Percentiles rank a stretch among this genome's conserved stretches.
Conservation (phyloP, 2,113 vertebrate species). For the Hippocampus comes region DNA sequence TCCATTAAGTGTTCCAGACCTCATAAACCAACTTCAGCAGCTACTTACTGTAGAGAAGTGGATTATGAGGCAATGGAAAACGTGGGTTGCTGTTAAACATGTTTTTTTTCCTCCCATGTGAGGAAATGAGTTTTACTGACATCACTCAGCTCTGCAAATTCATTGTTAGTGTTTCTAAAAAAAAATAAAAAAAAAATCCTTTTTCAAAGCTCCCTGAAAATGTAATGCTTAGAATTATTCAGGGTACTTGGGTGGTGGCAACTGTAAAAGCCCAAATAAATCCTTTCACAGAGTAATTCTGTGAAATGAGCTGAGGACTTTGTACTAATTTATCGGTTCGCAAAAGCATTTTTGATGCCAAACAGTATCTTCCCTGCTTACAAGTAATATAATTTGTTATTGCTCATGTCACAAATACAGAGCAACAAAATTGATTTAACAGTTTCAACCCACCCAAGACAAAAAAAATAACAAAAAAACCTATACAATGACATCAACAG, state of each 20-base stretch:
- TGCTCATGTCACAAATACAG: too few species aligned
- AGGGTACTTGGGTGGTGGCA: slow-evolving; percentile 56
- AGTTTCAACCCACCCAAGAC: too few species aligned
- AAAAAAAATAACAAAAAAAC: too few species aligned
- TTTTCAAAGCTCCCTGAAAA: slow-evolving; percentile 55
- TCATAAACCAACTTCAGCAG: slow-evolving; percentile 34
- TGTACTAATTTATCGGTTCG: slow-evolving; percentile 14
- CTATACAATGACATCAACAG: too few species aligned
- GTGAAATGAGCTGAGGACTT: slow-evolving; percentile 35
- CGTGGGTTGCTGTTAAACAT: slow-evolving; percentile 59
- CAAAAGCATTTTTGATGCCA: slow-evolving; percentile 18
- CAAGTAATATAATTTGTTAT: too few species aligned
- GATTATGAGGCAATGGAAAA: slow-evolving; percentile 64
- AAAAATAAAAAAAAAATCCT: slow-evolving; percentile 61
- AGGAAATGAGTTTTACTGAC: slow-evolving; percentile 54
- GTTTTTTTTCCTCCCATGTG: slow-evolving; percentile 55
- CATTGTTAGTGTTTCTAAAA: slow-evolving; percentile 66
- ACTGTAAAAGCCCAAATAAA: slow-evolving; percentile 57
- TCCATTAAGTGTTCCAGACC: slow-evolving; percentile 30
- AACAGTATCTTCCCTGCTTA: slow-evolving; percentile 14
- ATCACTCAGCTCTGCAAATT: slow-evolving; percentile 61
- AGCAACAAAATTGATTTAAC: too few species aligned
- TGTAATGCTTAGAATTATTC: slow-evolving; percentile 65
- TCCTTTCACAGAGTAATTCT: slow-evolving; percentile 22
- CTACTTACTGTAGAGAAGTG: slow-evolving; percentile 44